Base-by-base conservation (phyloP, 2,113 vertebrate species). In the Chrysochloris asiatica region DNA sequence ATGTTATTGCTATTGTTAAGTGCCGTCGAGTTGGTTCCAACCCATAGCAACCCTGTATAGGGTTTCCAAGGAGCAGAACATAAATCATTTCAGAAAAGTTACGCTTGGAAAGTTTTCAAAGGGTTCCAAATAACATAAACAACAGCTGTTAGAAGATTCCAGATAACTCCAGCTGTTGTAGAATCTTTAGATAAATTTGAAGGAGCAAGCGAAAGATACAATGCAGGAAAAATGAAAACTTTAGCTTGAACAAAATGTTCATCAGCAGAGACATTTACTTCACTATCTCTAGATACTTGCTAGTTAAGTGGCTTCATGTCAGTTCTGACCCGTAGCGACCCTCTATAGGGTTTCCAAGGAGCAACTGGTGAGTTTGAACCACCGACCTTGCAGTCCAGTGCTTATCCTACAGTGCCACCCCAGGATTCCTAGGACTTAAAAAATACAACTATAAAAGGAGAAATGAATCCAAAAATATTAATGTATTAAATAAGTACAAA, bases 381-480 rank as follows among this genome's bases (percentile, higher is more conserved):
- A n/a, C n/a, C n/a, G n/a, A n/a, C n/a, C n/a, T n/a, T n/a, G n/a
- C n/a, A n/a, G n/a, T n/a, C n/a, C n/a, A n/a, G n/a, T n/a, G n/a
- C n/a, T n/a, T n/a, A n/a, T n/a, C n/a, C n/a, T n/a, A n/a, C n/a
- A n/a, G n/a, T n/a, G n/a, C n/a, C n/a, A n/a, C n/a, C n/a, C n/a
- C n/a, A 50, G 19, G 43, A 63, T 81, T 92, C 78, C 59, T 83
- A 59, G 89, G 47, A 88, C 92, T 93, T 95, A 86, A 21, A 63
- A 86, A 93, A 75, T 84, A 63, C 67, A 96, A 93, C 94, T 94
- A 76, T 77, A 65, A 92, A 89, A 89, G 45, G 61, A 90, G 91
- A 96, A 77, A 83, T 83, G 65, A 86, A 86, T 93, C 65, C 65
- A 47, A 81, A 92, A 86, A 86, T 47, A 72, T 90, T 83, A 95